Evolutionary conservation across 2,888 invertebrate species (phyloP).

Genomic region (Cosmia pyralina): DNA sequence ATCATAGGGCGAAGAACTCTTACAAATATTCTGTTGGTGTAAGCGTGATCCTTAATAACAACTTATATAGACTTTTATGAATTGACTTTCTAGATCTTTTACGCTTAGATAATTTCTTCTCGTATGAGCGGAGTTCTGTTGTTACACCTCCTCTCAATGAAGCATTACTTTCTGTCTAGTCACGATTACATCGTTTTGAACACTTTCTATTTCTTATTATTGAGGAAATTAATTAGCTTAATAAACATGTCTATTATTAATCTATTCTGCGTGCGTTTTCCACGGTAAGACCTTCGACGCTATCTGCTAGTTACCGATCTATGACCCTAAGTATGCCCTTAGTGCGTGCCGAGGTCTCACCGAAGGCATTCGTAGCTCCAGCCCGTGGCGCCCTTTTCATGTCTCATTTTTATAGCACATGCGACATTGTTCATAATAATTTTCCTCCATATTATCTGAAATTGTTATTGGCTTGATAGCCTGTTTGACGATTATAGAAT

Average conservation of each 20-base stretch:
- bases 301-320: conserved; percentile 76
- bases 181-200: conserved; percentile 62
- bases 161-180: conserved; percentile 60
- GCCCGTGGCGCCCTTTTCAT: conserved; percentile 75
- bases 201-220: conserved; percentile 68
- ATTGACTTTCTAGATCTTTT: conserved; percentile 60
- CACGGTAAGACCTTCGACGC: conserved; percentile 76
- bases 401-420: conserved; percentile 80
- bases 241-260: conserved; percentile 70
- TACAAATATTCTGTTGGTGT: conserved; percentile 19
- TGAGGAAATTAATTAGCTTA: conserved; percentile 67
- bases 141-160: conserved; percentile 60
- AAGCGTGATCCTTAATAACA: conserved; percentile 41
- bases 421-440: conserved; percentile 76
- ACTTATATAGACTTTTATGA: conserved; percentile 30
- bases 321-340: conserved; percentile 84
- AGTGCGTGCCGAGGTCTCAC: conserved; percentile 85
- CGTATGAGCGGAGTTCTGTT: conserved; percentile 48
- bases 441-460: conserved; percentile 70
- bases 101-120: conserved; percentile 59
- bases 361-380: conserved; percentile 70
- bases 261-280: conserved; percentile 81
- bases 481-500: conserved; percentile 60
- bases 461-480: conserved; percentile 58
- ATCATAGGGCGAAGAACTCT: conserved; percentile 9